Conservation (phyloP, 2,797 vertebrate genomes). For the Danio aesculapii region DNA sequence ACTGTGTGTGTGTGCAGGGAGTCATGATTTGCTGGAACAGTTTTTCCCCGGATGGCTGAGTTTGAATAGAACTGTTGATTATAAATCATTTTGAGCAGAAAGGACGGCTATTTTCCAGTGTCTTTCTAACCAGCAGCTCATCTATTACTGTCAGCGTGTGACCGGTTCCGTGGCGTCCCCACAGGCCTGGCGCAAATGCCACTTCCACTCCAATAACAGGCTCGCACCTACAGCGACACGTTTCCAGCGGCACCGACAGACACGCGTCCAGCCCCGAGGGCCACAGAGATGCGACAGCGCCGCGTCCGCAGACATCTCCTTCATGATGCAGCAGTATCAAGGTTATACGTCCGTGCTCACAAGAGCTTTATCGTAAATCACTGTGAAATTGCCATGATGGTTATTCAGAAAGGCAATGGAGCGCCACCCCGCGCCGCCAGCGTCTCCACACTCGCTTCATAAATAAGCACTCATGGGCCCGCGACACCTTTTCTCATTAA, state of each 20-base stretch:
- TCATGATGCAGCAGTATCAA: constrained; percentile 63
- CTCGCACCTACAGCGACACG: constrained; percentile 17
- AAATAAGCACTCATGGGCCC: constrained; percentile 71
- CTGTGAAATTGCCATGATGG: constrained; percentile 77
- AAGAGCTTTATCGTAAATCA: constrained; percentile 77
- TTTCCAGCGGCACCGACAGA: neutral
- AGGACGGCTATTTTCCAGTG: constrained; percentile 40
- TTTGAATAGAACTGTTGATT: constrained; percentile 53
- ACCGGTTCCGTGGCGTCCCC: constrained; percentile 41
- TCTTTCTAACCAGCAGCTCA: constrained; percentile 54
- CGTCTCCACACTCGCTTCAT: constrained; percentile 65
- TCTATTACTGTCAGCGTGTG: constrained; percentile 55
- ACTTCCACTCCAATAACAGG: constrained; percentile 55
- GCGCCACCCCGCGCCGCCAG: constrained; percentile 47
- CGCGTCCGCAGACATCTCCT: constrained; percentile 76
- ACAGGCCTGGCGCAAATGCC: constrained; percentile 58
- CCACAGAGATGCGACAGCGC: constrained; percentile 67
- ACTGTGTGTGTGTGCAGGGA: neutral
- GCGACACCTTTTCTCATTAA: constrained; percentile 55
- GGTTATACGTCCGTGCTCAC: constrained; percentile 72
- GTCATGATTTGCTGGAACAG: constrained; percentile 33
- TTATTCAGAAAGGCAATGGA: constrained; percentile 72
- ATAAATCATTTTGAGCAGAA: constrained; percentile 55
- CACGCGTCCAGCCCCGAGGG: constrained; percentile 38
- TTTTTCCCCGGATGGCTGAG: constrained; percentile 22